Base-by-base conservation (phyloP, 2,113 vertebrate species). In the Callionymus lyra region DNA sequence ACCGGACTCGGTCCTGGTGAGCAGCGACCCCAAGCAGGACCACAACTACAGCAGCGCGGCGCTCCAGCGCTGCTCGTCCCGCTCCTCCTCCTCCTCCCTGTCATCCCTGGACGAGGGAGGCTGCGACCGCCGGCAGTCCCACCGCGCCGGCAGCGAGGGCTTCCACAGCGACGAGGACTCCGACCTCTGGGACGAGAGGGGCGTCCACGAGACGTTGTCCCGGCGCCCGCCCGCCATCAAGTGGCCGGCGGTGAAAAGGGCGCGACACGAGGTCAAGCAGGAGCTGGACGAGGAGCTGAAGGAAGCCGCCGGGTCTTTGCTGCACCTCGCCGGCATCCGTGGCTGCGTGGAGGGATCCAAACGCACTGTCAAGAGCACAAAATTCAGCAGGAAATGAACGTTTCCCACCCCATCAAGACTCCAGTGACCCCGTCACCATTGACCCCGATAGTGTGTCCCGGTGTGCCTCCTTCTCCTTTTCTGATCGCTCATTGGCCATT, bases 251-350 rank as follows among this genome's bases (percentile, higher is more conserved):
- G 70, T 70, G 56, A 85, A 90, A 70, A 88, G 87, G 71, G 80
- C 68, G 4, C 60, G 86, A 0, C 80, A 84, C 34, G 91, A 89
- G 65, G 51, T 82, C 1, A 85, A 90, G 60, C 86, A 86, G 6
- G 95, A 99, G 74, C 86, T 97, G 8, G 95, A 99, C 12, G 94
- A 97, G 67, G 95, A 98, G 90, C 78, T 99, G 50, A 97, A 98
- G 68, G 95, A 97, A 62, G 95, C 95, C 0, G 95, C 95, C 0
- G 95, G 95, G n/a, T 99, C 94, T 13, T 86, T 99, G 70, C 88
- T 99, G 42, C 93, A 97, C 82, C 88, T 98, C 18, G 94, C 95
- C 6, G 95, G 95, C 51, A 91, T 99, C 74, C 89, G 88, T 54
- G 91, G 88, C 6, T 93, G 91, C 72, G 84, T 87, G 34, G 90